These are phyloP conservation scores for Agrotis segetum DNA, from an alignment of 2,888 invertebrate species.

Conservation along the genomic window DNA sequence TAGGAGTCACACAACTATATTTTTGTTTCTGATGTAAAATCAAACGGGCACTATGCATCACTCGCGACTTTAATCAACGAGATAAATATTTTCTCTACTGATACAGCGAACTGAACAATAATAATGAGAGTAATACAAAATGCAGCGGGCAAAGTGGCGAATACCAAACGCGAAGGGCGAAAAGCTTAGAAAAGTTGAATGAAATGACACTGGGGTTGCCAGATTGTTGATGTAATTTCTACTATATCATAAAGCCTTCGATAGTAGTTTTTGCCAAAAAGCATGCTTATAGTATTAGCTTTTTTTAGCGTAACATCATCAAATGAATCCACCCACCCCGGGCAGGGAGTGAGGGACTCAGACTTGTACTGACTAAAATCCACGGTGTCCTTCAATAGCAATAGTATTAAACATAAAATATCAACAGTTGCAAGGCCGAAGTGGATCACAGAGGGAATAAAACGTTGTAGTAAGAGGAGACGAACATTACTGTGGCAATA, in stretches of 20 bases:
- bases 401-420: no score
- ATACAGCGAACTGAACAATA: constrained; percentile 47
- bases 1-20: constrained; percentile 52
- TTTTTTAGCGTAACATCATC: no score
- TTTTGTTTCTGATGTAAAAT: constrained; percentile 68
- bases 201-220: constrained; percentile 58
- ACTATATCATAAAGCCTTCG: constrained; percentile 98
- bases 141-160: constrained; percentile 62
- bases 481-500: no score
- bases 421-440: no score
- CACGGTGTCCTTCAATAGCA: no score
- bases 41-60: constrained; percentile 71
- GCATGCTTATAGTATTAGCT: not conserved
- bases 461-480: no score
- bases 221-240: constrained; percentile 90
- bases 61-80: constrained; percentile 70
- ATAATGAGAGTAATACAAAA: constrained; percentile 50
- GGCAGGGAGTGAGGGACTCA: no score
- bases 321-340: no score
- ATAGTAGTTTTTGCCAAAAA: constrained; percentile 92
- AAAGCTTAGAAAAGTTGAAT: constrained; percentile 69
- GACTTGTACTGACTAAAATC: no score
- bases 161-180: constrained; percentile 68
- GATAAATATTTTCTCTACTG: constrained; percentile 51
- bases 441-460: no score